Conservation (phyloP, 2,888 invertebrate genomes). For the Linnaemya tessellans region DNA sequence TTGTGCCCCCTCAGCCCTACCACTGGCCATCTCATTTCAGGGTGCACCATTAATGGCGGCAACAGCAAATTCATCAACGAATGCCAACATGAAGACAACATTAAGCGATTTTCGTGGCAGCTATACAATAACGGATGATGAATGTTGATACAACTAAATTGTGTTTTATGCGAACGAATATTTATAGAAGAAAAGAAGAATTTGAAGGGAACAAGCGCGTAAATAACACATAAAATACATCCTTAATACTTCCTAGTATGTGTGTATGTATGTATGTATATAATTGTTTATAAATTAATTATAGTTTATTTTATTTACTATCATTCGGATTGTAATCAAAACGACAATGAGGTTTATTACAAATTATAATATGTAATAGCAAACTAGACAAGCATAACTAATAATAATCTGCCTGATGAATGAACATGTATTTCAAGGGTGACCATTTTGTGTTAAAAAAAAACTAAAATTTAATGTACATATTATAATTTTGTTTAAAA, state of each 20-base stretch:
- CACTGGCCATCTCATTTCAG: constrained; percentile 90
- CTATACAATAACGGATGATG: constrained; percentile 82
- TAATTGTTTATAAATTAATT: constrained; percentile 1
- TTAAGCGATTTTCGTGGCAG: constrained; percentile 82
- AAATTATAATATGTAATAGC: neutral
- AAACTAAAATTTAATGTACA: too few relatives aligned
- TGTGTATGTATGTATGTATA: neutral
- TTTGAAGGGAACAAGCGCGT: neutral
- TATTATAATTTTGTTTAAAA: too few relatives aligned
- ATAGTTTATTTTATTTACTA: constrained; percentile 10
- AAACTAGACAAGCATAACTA: neutral
- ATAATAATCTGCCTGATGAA: neutral
- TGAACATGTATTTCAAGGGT: neutral
- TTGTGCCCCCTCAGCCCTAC: constrained; percentile 89
- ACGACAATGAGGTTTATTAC: constrained; percentile 21
- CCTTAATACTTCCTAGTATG: constrained; percentile 13
- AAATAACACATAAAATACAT: constrained; percentile 4
- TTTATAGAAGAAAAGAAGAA: neutral
- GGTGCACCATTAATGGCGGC: constrained; percentile 84
- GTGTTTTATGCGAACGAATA: neutral
- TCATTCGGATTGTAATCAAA: constrained; percentile 16
- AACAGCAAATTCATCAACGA: constrained; percentile 80
- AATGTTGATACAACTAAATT: constrained; percentile 76
- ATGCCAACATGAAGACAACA: constrained; percentile 78
- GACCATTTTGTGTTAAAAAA: neutral